Conservation (phyloP, 2,113 vertebrate species). For the Tragelaphus buxtoni region DNA sequence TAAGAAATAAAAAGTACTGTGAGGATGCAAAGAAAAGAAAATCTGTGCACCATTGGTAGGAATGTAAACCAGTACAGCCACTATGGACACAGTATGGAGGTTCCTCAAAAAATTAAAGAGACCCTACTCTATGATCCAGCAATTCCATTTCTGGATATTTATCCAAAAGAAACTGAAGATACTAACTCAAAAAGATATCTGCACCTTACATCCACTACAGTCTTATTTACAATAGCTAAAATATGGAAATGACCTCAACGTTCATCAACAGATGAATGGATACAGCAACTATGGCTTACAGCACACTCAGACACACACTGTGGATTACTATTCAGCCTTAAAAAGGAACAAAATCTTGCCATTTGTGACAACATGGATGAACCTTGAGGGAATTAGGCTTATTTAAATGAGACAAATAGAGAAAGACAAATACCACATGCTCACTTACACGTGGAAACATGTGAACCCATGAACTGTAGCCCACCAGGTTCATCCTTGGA, state of each 20-base stretch:
- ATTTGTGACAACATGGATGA: not conserved
- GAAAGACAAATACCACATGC: not conserved
- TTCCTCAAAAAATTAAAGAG: not conserved
- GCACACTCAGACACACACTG: not conserved
- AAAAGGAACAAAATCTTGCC: not conserved
- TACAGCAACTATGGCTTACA: not conserved
- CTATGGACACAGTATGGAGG: not conserved
- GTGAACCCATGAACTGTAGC: not conserved
- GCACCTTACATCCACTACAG: not conserved
- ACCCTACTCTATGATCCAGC: not conserved
- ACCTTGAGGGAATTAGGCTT: not conserved
- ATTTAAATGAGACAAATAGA: not conserved
- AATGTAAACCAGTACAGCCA: not conserved
- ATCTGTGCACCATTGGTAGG: not conserved
- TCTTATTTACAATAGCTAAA: not conserved
- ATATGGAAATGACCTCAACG: not conserved
- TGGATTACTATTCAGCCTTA: not conserved
- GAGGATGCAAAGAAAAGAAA: not conserved
- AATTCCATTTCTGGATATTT: not conserved
- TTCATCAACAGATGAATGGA: not conserved
- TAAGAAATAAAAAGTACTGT: not conserved
- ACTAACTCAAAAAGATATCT: not conserved
- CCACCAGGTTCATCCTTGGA: not conserved
- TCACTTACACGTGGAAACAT: not conserved
- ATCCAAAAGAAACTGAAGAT: not conserved